Evolutionary conservation across 2,113 vertebrate genomes (phyloP).

Genomic region (Syrrhaptes paradoxus): DNA sequence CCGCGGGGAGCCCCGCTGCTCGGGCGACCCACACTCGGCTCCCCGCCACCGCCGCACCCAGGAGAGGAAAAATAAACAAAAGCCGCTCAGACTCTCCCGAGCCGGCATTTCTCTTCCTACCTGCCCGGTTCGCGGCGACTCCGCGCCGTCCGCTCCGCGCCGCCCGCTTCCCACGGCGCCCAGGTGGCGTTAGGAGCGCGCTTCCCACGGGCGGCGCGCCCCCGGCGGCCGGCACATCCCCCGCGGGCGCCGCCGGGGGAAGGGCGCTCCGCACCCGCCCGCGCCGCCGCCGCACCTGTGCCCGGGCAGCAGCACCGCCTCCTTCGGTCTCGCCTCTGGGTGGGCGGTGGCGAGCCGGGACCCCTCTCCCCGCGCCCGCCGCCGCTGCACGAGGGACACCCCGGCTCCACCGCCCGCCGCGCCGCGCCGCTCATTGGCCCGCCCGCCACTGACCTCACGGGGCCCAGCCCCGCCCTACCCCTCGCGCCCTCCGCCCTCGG

Average conservation of each 20-base stretch:
- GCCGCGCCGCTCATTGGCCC: conserved; percentile 16
- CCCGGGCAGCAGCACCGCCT: background rate
- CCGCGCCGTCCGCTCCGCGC: background rate
- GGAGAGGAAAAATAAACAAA: background rate
- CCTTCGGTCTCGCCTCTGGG: background rate
- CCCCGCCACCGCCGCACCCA: background rate
- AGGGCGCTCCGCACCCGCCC: background rate
- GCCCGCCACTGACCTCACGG: conserved; percentile 23
- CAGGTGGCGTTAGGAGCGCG: conserved; percentile 35
- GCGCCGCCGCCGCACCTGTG: background rate
- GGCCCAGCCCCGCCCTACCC: background rate
- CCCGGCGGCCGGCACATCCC: background rate
- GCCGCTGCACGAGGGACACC: background rate
- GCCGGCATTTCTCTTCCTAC: background rate
- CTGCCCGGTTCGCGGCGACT: background rate
- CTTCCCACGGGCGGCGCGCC: conserved; percentile 18
- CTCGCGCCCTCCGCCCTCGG: background rate
- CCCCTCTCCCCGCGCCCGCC: background rate
- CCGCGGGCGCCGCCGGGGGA: background rate
- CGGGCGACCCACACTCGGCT: background rate
- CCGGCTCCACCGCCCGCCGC: background rate
- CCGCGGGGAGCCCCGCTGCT: background rate
- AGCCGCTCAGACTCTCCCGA: background rate
- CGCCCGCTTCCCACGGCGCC: background rate
- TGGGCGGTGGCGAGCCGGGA: background rate